Conservation (phyloP, 2,113 vertebrate genomes). For the Eublepharis macularius region DNA sequence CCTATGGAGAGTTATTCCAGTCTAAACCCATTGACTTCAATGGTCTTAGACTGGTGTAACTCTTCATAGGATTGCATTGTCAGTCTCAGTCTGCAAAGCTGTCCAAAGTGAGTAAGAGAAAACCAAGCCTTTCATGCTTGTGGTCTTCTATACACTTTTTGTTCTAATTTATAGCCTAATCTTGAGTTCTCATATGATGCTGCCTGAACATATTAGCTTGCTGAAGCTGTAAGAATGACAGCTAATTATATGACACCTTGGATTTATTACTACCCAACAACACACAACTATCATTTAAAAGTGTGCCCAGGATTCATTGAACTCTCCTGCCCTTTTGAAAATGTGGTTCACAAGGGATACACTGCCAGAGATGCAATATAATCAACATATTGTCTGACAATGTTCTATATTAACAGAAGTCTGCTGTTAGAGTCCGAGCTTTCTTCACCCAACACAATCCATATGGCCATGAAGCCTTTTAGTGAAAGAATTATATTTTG, state of each 20-base stretch:
- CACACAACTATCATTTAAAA: constrained; percentile 22
- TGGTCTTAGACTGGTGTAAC: too few species aligned
- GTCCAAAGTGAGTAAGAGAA: background rate
- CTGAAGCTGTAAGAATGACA: background rate
- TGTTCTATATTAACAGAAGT: background rate
- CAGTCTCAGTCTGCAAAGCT: background rate
- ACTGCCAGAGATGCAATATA: background rate
- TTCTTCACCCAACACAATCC: background rate
- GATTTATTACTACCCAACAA: background rate
- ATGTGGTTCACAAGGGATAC: background rate
- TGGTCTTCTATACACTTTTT: background rate
- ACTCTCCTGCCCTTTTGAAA: background rate
- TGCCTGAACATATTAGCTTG: background rate
- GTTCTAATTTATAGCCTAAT: background rate
- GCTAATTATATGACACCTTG: background rate
- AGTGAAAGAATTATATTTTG: constrained; percentile 2
- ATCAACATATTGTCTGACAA: background rate
- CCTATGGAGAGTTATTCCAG: too few species aligned
- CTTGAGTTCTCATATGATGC: background rate
- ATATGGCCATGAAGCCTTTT: background rate
- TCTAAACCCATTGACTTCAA: too few species aligned
- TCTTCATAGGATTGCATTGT: too few species aligned
- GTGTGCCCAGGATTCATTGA: background rate
- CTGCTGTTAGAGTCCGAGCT: background rate
- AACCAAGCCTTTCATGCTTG: background rate